Base-by-base conservation (phyloP, 2,113 vertebrate species). In the Burhinus oedicnemus region DNA sequence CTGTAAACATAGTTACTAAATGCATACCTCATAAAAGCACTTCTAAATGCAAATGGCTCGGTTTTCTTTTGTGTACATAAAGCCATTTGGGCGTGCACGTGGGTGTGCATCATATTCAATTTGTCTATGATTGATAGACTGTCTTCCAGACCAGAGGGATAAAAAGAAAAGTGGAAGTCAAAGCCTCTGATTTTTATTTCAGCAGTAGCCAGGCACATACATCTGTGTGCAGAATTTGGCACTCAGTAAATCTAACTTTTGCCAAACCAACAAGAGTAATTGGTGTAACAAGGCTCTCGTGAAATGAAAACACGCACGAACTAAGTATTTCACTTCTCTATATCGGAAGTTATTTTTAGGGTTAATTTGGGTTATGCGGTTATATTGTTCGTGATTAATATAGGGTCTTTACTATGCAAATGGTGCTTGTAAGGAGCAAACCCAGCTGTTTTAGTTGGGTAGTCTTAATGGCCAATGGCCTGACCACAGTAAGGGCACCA, bases 131-230 rank as follows among this genome's bases (percentile, higher is more conserved):
- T 90, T 90, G 92, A 92, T 38, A 94, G 91, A 90, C 92, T 87
- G 65, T 85, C 87, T 95, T 95, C 96, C 91, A 94, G 81, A 93
- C 91, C 94, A 90, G 80, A 96, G 84, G 66, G 42, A 94, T 69
- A 62, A 74, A 94, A 95, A 86, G 94, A 95, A 96, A 97, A 94
- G 68, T 89, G 88, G 93, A 96, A 96, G 96, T 97, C 95, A 97
- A 97, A 97, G 96, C 93, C 94, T 95, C 96, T 97, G 96, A 97
- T 97, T 97, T 97, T 97, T 91, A 95, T 97, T 97, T 97, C 97
- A 97, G 91, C 26, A 8, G 79, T 95, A 96, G 97, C 95, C 97
- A 97, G 96, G 83, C 95, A 83, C 55, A 92, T 75, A 75, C 96
- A 97, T 97, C 96, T 96, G 95, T 96, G 95, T 83, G 91, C 77